A percentile compares a stretch with the other conserved stretches of the same genome.
Conservation (phyloP, 92 coral and sea anemone genomes). For the Epizoanthus illoricatus region DNA sequence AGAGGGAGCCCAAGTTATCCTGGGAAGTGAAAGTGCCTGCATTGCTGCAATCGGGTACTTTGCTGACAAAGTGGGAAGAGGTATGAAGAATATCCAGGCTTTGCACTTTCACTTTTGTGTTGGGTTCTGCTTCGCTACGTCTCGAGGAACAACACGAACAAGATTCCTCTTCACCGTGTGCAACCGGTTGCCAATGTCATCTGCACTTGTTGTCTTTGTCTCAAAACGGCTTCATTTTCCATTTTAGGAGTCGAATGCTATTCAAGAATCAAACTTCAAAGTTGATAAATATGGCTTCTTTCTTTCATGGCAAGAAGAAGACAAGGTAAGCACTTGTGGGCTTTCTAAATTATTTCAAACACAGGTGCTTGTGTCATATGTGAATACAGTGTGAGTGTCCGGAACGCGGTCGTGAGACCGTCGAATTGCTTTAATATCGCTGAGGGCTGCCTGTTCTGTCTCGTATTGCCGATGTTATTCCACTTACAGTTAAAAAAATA, state of each 20-base stretch:
- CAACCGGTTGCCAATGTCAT: conserved; percentile 7
- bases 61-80: conserved; percentile 95
- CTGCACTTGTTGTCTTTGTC: conserved; percentile 21
- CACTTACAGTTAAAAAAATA: neutral
- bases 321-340: conserved; percentile 66
- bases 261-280: conserved; percentile 60
- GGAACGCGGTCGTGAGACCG: neutral
- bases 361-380: neutral
- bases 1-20: conserved; percentile 58
- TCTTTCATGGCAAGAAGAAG: conserved; percentile 85
- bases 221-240: conserved; percentile 33
- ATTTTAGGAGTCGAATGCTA: conserved; percentile 74
- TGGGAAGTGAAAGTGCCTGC: conserved; percentile 91
- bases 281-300: conserved; percentile 95
- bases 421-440: conserved; percentile 10
- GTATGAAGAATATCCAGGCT: conserved; percentile 45
- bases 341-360: neutral
- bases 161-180: neutral
- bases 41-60: conserved; percentile 77
- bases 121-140: conserved; percentile 12
- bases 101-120: conserved; percentile 4
- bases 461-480: neutral
- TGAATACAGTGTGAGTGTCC: neutral
- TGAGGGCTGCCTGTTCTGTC: neutral
- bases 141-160: neutral